Base-by-base conservation (phyloP, 1,140 invertebrate genomes). In the Belonocnema kinseyi region DNA sequence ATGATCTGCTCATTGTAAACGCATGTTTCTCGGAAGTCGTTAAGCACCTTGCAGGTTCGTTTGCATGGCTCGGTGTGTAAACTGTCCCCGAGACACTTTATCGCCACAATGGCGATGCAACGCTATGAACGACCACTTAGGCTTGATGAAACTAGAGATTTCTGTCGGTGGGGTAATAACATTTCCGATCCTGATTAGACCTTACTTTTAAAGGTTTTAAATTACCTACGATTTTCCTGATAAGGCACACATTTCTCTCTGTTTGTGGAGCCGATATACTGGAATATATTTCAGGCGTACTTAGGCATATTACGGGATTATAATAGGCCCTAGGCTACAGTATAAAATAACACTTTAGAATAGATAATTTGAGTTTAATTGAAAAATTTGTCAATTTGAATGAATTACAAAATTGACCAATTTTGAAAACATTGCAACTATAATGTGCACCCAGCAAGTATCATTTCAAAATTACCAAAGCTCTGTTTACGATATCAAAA, bases 141-240 rank as follows among this genome's bases (percentile, higher is more conserved):
- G n/a, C 61, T 46, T 66, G 61, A 66, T 66, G 61, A 66, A 66
- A 66, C 61, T 40, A 33, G 61, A 66, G 61, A 66, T 66, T 66
- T 66, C 61, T 66, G 61, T 66, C 61, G 61, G 61, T 33, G 26
- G 26, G 61, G 40, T 66, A 66, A 66, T 33, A 66, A 66, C 61
- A 40, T 66, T 66, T 61, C 40, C 58, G 58, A 61, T 61, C 58
- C 58, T 66, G 61, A 66, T 66, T 66, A 66, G 40, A 33, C 13
- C 61, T n/a, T 13, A 16, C 26, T 46, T 66, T 66, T 14, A 66
- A 66, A 16, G 21, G 61, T 66, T 66, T 66, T 33, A 66, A 66
- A 66, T 66, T 66, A 40, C 26, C 61, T 66, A n/a, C 2, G 40
- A 66, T 66, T 40, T 66, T 40, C 61, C n/a, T 66, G 61, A 66